Evolutionary conservation across 2,888 invertebrate genomes (phyloP), one percentile per base, ranked within the genome.

Genomic region (Dasysyrphus albostriatus): DNA sequence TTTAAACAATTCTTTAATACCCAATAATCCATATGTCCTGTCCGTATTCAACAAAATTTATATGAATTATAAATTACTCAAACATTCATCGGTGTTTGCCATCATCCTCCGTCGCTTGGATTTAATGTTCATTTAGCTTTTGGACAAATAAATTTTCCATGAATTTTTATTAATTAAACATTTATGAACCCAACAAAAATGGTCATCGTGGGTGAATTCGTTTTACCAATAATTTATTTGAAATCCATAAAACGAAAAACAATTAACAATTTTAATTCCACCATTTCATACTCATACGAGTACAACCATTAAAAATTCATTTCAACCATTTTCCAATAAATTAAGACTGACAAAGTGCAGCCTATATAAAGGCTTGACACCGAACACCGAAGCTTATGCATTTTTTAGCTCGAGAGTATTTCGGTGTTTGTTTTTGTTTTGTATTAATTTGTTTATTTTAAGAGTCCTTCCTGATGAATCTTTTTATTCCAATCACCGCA

Each of bases 191-290:
- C 54, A 61, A 24, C 24, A 59, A 72, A 42, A 84, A 76, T 24
- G 56, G 67, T 49, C 73, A 44, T 61, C 56, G n/a, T 2, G 14
- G 24, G 29, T 16, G 63, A 77, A 77, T 77, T 72, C 76, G 44
- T 63, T 81, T 81, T 61, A 58, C 69, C 37, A 54, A 54, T 54
- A 51, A 85, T 77, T 85, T 70, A 85, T 69, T 69, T 69, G 51
- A 65, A 77, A 85, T 85, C 74, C 77, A 76, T 80, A 69, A 77
- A 85, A 77, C 44, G 77, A 56, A 74, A 83, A 77, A 77, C 58
- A 77, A 81, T 85, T 81, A 74, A 77, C 81, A 70, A 74, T 82
- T 61, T 69, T 70, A 74, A 69, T 69, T 63, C 29, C 34, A 39
- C 29, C 34, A 32, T 61, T 80, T 58, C 42, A 37, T 19, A 24